Base-by-base conservation (phyloP, 2,113 vertebrate species). In the Pachycephala philippinensis region DNA sequence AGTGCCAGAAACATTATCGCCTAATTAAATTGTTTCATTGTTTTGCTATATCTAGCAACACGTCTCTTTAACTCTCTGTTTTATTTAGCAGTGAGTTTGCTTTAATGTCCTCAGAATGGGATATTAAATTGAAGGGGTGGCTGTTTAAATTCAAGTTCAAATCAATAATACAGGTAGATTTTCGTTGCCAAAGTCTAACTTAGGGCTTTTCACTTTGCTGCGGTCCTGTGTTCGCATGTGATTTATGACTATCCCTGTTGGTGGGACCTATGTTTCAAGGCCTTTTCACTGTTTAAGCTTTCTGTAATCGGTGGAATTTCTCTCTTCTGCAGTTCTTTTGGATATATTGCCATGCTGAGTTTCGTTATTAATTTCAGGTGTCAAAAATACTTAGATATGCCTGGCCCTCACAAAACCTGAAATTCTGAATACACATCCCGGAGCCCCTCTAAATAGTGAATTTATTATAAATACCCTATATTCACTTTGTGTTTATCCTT, bases 1-100 rank as follows among this genome's bases (percentile, higher is more conserved):
- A 80, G 84, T 61, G 54, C 91, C 44, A 57, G 68, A 90, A 97
- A 96, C 95, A 95, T 96, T 87, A 98, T 90, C 59, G 2, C 85
- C 97, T 98, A 97, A 98, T 98, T 98, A 98, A 97, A 97, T 90
- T 97, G 94, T 96, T 98, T 97, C 95, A 91, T 88, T 98, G 93
- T 97, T 97, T 98, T 96, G 69, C 94, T 97, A 66, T 96, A 95
- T 94, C 94, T 95, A 97, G 92, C 74, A 86, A 88, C 93, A 95
- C 59, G 66, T 98, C 96, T 97, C 92, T 97, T 97, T 96, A 97
- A 97, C 96, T 87, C 71, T 87, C 81, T 94, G 54, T 95, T 98
- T 98, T 97, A 97, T 97, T 98, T 97, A 97, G 89, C 53, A 64
- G 81, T 84, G 85, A 96, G 86, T 93, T 97, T 97, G 66, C 80